These are phyloP conservation scores for Daphoenositta chrysoptera DNA, from an alignment of 2,113 vertebrate species.

Conservation along the genomic window DNA sequence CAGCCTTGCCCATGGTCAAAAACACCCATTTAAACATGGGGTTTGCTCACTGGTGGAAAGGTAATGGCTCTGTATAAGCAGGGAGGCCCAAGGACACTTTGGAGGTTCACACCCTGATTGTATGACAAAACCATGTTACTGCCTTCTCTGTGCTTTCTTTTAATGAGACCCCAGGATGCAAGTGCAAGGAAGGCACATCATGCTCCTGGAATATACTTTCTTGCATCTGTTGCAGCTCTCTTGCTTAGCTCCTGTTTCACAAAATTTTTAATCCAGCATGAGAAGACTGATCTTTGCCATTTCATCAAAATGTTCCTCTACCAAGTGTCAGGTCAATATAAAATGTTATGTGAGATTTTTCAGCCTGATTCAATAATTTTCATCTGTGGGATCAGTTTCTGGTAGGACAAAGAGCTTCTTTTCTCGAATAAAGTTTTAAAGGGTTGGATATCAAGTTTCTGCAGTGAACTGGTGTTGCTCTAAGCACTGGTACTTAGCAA, in stretches of 20 bases:
- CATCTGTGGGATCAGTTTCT: background rate
- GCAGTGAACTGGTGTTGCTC: background rate
- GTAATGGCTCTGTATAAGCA: background rate
- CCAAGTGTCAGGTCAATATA: background rate
- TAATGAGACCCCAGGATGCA: background rate
- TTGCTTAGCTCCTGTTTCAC: background rate
- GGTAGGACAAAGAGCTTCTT: background rate
- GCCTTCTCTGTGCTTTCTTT: background rate
- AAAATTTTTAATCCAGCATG: background rate
- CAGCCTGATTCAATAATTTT: background rate
- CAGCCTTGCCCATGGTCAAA: background rate
- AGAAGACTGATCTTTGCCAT: background rate
- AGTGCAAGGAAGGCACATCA: background rate
- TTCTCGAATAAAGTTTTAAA: background rate
- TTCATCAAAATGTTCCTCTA: background rate
- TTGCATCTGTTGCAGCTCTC: background rate
- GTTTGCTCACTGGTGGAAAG: background rate
- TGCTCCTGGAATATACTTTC: background rate
- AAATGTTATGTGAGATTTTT: background rate
- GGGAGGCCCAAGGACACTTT: background rate
- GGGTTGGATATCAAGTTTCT: background rate
- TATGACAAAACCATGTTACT: background rate
- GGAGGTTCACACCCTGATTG: background rate
- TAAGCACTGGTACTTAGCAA: background rate
- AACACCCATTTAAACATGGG: background rate